phyloP scores from a whole-genome alignment of 2,113 vertebrate species.

The Morone saxatilis region DNA sequence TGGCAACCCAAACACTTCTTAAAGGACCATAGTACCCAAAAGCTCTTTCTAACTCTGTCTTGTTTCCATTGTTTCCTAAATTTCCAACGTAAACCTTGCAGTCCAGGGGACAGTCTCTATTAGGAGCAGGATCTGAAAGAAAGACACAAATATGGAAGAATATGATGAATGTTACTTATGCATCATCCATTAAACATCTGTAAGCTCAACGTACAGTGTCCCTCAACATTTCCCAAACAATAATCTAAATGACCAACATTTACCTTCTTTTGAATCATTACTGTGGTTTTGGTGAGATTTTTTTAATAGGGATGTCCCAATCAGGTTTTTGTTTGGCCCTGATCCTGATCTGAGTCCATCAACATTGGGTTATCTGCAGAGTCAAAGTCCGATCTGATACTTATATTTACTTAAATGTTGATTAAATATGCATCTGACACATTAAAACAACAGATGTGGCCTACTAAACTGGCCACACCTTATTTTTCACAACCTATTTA shows the following conservation, averaged over 20 bases:
- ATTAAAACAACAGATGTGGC: too few species aligned
- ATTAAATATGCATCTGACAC: too few species aligned
- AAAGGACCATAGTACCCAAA: conserved; percentile 98
- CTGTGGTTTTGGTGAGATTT: background rate
- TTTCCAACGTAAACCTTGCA: conserved; percentile 99
- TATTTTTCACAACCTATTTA: too few species aligned
- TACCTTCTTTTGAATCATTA: background rate
- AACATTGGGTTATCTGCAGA: too few species aligned
- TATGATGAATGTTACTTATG: background rate
- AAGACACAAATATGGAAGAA: background rate
- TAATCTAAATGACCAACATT: background rate
- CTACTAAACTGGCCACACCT: too few species aligned
- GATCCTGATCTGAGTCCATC: background rate
- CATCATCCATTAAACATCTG: background rate
- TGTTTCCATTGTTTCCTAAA: conserved; percentile 98
- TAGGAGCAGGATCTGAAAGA: conserved; percentile 86
- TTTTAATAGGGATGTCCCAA: background rate
- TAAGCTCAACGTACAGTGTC: background rate
- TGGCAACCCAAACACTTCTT: conserved; percentile 97
- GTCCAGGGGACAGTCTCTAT: conserved; percentile 96
- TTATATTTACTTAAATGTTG: too few species aligned
- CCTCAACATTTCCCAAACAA: background rate
- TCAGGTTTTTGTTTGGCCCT: background rate
- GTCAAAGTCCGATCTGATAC: too few species aligned
- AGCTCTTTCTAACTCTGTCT: conserved; percentile 94